These are phyloP conservation scores for Drosophila putrida DNA, from an alignment of 2,888 invertebrate species.

Conservation along the genomic window DNA sequence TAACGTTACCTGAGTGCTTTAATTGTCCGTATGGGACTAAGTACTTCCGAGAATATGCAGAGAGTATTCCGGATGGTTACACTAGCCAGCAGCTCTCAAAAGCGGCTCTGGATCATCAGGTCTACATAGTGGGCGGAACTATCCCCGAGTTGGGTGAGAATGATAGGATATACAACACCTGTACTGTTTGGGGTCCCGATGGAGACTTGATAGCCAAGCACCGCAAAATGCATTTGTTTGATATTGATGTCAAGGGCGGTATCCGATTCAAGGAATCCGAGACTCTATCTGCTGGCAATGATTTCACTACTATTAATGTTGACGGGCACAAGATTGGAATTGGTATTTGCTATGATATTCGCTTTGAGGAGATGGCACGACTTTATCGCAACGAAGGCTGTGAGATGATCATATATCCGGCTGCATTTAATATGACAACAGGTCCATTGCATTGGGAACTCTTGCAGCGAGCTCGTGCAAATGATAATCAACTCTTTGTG, in stretches of 20 bases:
- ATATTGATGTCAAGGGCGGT: constrained; percentile 96
- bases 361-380: constrained; percentile 95
- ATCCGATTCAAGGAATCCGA: constrained; percentile 98
- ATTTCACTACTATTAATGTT: constrained; percentile 90
- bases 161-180: constrained; percentile 92
- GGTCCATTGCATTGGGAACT: constrained; percentile 98
- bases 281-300: constrained; percentile 91
- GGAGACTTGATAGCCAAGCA: constrained; percentile 93
- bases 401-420: constrained; percentile 95
- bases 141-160: constrained; percentile 91
- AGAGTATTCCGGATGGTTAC: constrained; percentile 92
- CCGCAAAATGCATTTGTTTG: constrained; percentile 97
- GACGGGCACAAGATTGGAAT: constrained; percentile 92
- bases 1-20: constrained; percentile 95
- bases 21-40: constrained; percentile 97
- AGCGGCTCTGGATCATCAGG: constrained; percentile 90
- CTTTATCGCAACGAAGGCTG: constrained; percentile 91
- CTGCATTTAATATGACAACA: constrained; percentile 98
- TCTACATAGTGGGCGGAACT: constrained; percentile 95
- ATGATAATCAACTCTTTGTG: constrained; percentile 96
- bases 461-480: constrained; percentile 92
- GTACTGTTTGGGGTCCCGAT: constrained; percentile 92
- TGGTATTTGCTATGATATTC: constrained; percentile 97
- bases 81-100: constrained; percentile 90
- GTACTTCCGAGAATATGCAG: constrained; percentile 94